A percentile compares a stretch with the other conserved stretches of the same genome.
Conservation (phyloP, 2,113 vertebrate species). For the Leucoraja erinaceus region DNA sequence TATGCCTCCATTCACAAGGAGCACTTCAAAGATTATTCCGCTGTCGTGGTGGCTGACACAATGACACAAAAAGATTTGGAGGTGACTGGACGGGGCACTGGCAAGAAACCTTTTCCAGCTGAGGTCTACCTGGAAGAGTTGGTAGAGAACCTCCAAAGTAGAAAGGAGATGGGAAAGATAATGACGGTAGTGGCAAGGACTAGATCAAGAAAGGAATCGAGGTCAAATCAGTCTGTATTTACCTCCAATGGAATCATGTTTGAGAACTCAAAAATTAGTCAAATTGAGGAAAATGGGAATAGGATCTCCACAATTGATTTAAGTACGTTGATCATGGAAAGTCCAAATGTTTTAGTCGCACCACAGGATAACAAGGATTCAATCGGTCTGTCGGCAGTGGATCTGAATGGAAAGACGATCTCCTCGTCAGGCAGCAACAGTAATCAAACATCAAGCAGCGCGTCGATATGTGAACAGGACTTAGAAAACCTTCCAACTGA, state of each 20-base stretch:
- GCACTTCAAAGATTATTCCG: background rate
- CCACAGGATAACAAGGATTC: background rate
- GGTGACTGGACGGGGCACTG: background rate
- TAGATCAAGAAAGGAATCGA: background rate
- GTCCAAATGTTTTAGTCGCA: background rate
- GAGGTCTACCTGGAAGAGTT: background rate
- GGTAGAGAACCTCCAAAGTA: background rate
- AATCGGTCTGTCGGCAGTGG: background rate
- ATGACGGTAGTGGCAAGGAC: background rate
- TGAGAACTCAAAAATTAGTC: constrained; percentile 52
- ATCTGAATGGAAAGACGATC: background rate
- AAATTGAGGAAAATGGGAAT: constrained; percentile 50
- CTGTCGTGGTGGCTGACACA: background rate
- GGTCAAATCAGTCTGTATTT: constrained; percentile 38
- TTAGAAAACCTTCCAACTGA: background rate
- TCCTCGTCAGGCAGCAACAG: background rate
- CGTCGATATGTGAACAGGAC: background rate
- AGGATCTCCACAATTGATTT: background rate
- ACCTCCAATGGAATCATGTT: constrained; percentile 42
- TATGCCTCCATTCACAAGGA: constrained; percentile 5
- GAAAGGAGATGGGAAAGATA: background rate
- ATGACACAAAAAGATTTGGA: background rate
- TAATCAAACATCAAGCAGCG: background rate
- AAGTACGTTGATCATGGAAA: background rate
- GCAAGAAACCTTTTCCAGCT: background rate